Evolutionary conservation across 2,888 invertebrate genomes (phyloP).

Genomic region (Orchesella flavescens): DNA sequence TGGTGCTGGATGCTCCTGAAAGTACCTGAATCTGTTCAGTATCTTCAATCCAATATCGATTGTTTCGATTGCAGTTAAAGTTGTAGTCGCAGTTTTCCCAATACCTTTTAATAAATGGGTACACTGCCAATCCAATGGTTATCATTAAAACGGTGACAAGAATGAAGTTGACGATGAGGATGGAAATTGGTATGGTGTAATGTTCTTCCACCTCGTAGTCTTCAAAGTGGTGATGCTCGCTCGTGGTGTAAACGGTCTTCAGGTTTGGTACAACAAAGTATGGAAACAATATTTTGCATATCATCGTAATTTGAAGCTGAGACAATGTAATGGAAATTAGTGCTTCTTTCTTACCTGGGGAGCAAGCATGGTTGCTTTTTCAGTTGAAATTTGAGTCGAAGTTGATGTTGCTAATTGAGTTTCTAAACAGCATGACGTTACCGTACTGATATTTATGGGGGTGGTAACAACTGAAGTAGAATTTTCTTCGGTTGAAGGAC

Average conservation of each 20-base stretch:
- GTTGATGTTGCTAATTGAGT: too few species aligned
- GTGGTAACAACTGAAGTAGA: too few species aligned
- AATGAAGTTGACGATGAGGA: conserved; percentile 38
- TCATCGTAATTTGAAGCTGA: too few species aligned
- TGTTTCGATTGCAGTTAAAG: not conserved
- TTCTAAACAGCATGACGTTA: too few species aligned
- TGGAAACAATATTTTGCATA: too few species aligned
- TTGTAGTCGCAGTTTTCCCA: conserved; percentile 36
- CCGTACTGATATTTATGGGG: too few species aligned
- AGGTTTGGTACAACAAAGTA: too few species aligned
- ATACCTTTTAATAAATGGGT: conserved; percentile 27
- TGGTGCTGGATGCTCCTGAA: not conserved
- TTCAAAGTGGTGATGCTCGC: not conserved
- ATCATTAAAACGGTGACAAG: conserved; percentile 39
- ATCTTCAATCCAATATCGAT: conserved; percentile 43
- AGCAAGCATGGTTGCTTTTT: too few species aligned
- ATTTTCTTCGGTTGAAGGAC: too few species aligned
- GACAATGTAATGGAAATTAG: too few species aligned
- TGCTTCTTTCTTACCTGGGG: too few species aligned
- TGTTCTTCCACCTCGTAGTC: conserved; percentile 22
- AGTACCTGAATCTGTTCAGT: not conserved
- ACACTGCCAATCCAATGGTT: conserved; percentile 43
- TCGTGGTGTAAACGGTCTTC: not conserved
- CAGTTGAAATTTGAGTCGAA: too few species aligned
- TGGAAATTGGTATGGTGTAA: conserved; percentile 16